Conservation (phyloP, 2,888 invertebrate species). For the Belgica antarctica region DNA sequence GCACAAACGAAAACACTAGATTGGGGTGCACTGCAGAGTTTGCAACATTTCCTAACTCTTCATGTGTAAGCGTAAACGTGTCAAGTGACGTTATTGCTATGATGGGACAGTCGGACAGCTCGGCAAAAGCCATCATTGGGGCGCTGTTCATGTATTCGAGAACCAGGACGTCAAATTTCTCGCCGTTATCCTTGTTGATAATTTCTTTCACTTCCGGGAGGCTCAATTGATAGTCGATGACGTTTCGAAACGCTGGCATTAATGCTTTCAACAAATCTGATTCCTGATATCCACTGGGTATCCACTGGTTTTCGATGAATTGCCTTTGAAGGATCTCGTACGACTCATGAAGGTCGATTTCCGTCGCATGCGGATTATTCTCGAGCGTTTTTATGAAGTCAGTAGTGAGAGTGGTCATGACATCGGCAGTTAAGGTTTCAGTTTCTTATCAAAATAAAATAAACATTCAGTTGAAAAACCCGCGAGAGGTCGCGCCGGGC, state of each 20-base stretch:
- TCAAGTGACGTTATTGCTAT: constrained; percentile 49
- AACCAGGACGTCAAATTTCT: constrained; percentile 48
- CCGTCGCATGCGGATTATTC: constrained; percentile 35
- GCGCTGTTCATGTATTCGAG: constrained; percentile 46
- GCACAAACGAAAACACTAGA: constrained; percentile 47
- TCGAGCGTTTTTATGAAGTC: not conserved
- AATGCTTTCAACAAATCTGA: constrained; percentile 1
- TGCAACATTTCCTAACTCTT: constrained; percentile 48
- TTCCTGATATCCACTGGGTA: not conserved
- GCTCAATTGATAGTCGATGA: constrained; percentile 8
- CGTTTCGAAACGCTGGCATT: not conserved
- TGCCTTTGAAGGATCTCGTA: constrained; percentile 13
- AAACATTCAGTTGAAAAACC: too few relatives aligned
- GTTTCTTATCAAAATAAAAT: too few relatives aligned
- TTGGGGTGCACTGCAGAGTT: constrained; percentile 49
- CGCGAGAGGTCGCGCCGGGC: too few relatives aligned
- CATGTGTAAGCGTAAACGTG: constrained; percentile 48
- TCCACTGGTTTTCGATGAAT: constrained; percentile 3
- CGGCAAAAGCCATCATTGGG: constrained; percentile 47
- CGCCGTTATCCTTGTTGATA: constrained; percentile 46
- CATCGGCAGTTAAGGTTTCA: too few relatives aligned
- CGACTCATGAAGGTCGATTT: constrained; percentile 29
- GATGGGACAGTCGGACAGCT: constrained; percentile 46
- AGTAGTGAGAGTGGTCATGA: constrained; percentile 25
- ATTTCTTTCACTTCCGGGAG: constrained; percentile 48